phyloP scores from a whole-genome alignment of 1,140 invertebrate species.

The Aphidius gifuensis region DNA sequence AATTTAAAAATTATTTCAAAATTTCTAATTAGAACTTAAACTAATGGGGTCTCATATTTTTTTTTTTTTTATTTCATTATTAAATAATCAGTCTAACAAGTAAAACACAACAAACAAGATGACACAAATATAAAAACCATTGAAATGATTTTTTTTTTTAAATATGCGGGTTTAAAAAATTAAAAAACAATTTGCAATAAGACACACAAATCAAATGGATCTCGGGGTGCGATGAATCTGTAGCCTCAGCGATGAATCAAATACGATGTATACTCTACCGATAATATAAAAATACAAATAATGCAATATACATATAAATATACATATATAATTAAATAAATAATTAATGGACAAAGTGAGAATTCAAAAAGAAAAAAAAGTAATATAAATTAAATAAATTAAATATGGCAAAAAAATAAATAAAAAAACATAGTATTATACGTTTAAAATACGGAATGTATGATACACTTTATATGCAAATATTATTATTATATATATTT shows the following conservation, averaged over 20 bases:
- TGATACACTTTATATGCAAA: conserved; percentile 40
- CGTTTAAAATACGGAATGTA: conserved; percentile 47
- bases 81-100: neutral
- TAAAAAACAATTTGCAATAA: conserved; percentile 38
- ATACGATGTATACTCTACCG: conserved; percentile 40
- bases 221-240: conserved; percentile 37
- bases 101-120: neutral
- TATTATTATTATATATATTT: conserved; percentile 7
- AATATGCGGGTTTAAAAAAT: neutral
- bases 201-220: conserved; percentile 46
- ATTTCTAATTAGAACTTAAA: neutral
- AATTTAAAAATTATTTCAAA: conserved; percentile 6
- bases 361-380: neutral
- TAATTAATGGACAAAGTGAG: neutral
- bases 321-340: neutral
- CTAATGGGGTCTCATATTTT: too few species aligned
- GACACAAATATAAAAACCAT: neutral
- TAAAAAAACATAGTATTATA: conserved; percentile 51
- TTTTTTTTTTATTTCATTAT: too few species aligned
- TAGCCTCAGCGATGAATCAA: conserved; percentile 45
- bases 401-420: conserved; percentile 33
- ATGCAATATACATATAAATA: conserved; percentile 14
- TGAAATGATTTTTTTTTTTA: neutral
- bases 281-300: conserved; percentile 24
- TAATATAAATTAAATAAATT: too few species aligned